phyloP scores from a whole-genome alignment of 2,888 invertebrate species.

The Metalampra italica region DNA sequence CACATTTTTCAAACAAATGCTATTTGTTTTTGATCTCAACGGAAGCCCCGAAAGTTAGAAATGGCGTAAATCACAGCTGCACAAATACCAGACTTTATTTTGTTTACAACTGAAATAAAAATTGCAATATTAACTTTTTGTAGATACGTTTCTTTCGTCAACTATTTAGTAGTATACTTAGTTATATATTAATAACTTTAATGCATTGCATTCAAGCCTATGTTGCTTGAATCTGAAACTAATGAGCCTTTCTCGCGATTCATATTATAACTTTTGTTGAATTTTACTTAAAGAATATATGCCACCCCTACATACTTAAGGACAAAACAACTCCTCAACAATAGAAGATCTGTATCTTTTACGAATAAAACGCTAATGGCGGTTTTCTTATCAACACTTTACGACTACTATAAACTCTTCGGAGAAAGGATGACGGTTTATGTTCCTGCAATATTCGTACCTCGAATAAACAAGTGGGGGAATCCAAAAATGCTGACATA shows the following conservation, averaged over 20 bases:
- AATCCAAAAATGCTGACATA: constrained; percentile 27
- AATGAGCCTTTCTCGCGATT: too few species aligned
- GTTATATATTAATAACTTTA: too few species aligned
- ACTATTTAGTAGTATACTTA: too few species aligned
- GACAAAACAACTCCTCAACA: constrained; percentile 19
- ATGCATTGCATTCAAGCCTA: too few species aligned
- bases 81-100: background rate
- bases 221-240: too few species aligned
- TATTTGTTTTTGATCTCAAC: constrained; percentile 48
- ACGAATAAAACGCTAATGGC: constrained; percentile 25
- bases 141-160: too few species aligned
- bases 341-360: constrained; percentile 22
- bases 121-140: too few species aligned
- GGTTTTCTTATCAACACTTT: constrained; percentile 17
- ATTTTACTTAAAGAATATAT: background rate
- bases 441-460: constrained; percentile 9
- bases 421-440: constrained; percentile 12
- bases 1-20: constrained; percentile 59
- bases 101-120: too few species aligned
- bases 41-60: constrained; percentile 43
- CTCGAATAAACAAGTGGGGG: constrained; percentile 10
- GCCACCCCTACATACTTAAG: constrained; percentile 6
- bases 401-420: constrained; percentile 11
- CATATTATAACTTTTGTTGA: too few species aligned
- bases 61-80: constrained; percentile 34